Conservation (phyloP, 2,797 vertebrate species). For the Syndactyla subalaris region DNA sequence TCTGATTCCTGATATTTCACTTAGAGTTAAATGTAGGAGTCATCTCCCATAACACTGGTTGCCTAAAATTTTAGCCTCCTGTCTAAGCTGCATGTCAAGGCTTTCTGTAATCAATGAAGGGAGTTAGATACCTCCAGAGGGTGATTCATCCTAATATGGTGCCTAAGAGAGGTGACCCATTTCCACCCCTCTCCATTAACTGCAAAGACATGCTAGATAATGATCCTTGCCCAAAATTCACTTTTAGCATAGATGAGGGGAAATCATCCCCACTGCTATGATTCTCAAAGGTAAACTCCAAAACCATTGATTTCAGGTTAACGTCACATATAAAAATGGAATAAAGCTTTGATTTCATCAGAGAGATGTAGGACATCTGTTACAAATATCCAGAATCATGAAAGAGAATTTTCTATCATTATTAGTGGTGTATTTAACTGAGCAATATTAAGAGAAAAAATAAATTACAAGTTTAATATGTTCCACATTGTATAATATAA, state of each 20-base stretch:
- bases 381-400: background rate
- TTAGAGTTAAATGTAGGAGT: background rate
- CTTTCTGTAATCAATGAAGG: background rate
- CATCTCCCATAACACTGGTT: background rate
- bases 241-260: background rate
- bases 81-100: background rate
- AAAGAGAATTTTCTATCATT: background rate
- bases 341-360: background rate
- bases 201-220: background rate
- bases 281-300: constrained; percentile 4
- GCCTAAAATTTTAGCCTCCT: background rate
- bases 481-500: background rate
- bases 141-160: background rate
- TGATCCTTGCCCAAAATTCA: background rate
- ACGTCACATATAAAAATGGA: background rate
- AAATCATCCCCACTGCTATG: background rate
- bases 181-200: constrained; percentile 7
- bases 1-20: background rate
- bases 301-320: background rate
- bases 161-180: background rate
- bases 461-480: background rate
- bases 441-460: background rate
- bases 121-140: background rate
- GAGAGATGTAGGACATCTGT: background rate
- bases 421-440: background rate